Conservation (phyloP, 64 coral and sea anemone genomes). For the Stichodactyla helianthus region DNA sequence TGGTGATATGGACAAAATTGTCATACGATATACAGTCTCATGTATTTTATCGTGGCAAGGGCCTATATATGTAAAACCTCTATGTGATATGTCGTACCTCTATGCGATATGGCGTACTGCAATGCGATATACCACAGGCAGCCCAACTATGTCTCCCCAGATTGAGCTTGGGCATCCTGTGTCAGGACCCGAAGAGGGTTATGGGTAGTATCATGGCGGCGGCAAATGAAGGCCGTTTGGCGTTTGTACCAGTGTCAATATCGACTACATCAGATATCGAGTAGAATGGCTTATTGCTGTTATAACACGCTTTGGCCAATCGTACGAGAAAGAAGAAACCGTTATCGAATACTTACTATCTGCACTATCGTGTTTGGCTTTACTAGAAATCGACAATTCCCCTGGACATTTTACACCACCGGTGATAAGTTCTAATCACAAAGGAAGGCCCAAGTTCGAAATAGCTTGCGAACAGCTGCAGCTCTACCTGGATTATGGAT, state of each 20-base stretch:
- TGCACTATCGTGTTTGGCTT: conserved; percentile 22
- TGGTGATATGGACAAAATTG: too few species aligned
- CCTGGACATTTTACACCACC: background rate
- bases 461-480: conserved; percentile 46
- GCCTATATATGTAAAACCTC: too few species aligned
- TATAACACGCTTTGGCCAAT: conserved; percentile 22
- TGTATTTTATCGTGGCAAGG: too few species aligned
- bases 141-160: background rate
- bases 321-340: conserved; percentile 34
- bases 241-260: conserved; percentile 10
- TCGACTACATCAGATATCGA: conserved; percentile 52
- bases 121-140: background rate
- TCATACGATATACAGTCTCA: too few species aligned
- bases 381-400: conserved; percentile 3
- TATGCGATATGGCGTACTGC: background rate
- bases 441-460: background rate
- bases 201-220: too few species aligned
- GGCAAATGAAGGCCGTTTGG: background rate
- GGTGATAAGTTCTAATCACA: background rate
- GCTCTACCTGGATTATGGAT: conserved; percentile 43
- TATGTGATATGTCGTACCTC: background rate
- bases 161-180: background rate
- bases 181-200: background rate
- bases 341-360: conserved; percentile 46
- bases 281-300: conserved; percentile 52